Evolutionary conservation across 2,113 vertebrate species (phyloP).

Genomic region (Helogale parvula): DNA sequence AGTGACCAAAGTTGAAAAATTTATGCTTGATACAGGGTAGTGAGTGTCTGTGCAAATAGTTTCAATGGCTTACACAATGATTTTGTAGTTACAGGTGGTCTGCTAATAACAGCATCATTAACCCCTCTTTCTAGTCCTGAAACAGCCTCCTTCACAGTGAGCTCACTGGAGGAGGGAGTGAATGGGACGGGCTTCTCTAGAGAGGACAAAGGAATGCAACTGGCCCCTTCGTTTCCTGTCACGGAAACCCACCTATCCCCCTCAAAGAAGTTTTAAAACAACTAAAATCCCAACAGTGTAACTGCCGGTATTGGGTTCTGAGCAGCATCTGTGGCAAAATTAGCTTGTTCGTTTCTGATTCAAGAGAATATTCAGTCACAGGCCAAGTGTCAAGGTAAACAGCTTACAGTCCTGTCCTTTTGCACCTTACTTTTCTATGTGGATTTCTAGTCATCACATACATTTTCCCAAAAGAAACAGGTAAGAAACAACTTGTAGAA

Average conservation of each 20-base stretch:
- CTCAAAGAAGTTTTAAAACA: neutral
- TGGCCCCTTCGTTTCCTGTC: neutral
- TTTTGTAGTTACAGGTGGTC: neutral
- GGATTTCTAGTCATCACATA: neutral
- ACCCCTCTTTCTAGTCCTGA: neutral
- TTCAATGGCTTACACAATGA: neutral
- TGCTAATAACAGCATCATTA: neutral
- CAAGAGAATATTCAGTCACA: neutral
- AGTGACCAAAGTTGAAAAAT: neutral
- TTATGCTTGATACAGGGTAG: neutral
- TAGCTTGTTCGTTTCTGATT: neutral
- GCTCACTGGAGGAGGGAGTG: neutral
- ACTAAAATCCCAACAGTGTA: neutral
- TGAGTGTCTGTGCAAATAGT: neutral
- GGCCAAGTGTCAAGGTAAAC: neutral
- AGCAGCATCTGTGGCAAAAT: neutral
- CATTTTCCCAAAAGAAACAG: neutral
- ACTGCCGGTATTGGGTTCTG: neutral
- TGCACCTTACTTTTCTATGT: neutral
- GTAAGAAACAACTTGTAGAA: neutral
- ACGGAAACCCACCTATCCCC: neutral
- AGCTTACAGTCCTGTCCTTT: neutral
- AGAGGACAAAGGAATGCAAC: neutral
- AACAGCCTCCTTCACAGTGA: neutral
- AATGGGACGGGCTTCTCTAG: neutral